Evolutionary conservation across 2,113 vertebrate species (phyloP).

Genomic region (Taxidea taxus): DNA sequence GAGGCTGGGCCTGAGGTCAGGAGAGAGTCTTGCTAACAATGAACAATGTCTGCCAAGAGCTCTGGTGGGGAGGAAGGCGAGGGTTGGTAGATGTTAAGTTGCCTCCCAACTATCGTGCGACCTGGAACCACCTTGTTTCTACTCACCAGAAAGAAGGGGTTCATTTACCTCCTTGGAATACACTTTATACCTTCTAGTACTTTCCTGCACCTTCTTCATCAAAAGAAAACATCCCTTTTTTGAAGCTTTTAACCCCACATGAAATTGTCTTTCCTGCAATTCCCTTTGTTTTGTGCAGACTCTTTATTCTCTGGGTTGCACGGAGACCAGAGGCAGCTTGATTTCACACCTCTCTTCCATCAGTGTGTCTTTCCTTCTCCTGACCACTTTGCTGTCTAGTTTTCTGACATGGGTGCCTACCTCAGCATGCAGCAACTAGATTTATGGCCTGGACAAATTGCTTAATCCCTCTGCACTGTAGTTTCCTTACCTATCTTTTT

Average conservation of each 20-base stretch:
- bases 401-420: background rate
- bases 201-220: background rate
- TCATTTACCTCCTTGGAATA: background rate
- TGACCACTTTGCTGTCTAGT: background rate
- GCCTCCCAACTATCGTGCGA: background rate
- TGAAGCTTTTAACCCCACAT: background rate
- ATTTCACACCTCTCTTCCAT: background rate
- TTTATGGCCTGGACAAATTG: background rate
- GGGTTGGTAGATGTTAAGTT: background rate
- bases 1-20: background rate
- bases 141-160: background rate
- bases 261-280: background rate
- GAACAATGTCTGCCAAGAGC: background rate
- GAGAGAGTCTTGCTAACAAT: background rate
- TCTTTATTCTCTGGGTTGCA: background rate
- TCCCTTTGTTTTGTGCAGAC: background rate
- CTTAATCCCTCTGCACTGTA: background rate
- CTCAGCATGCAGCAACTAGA: background rate
- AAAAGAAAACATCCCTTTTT: background rate
- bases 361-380: background rate
- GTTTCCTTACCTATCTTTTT: background rate
- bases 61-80: background rate
- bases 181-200: background rate
- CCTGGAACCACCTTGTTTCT: background rate
- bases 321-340: background rate